Evolutionary conservation across 2,113 vertebrate species (phyloP).

Genomic region (Corythornis vintsioides): DNA sequence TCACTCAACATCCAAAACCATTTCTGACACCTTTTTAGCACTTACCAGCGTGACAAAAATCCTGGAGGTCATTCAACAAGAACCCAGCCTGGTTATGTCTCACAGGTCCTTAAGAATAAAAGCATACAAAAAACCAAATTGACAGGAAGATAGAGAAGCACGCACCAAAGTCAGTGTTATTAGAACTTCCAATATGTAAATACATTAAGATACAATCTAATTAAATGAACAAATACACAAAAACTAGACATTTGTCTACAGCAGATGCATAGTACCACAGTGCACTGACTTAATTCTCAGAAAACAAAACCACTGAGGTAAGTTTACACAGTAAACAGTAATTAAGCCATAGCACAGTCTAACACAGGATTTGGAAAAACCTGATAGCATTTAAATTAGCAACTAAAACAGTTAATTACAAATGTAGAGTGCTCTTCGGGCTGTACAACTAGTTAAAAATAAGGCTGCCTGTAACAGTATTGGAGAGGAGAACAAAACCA

Average conservation of each 20-base stretch:
- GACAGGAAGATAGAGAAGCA: background rate
- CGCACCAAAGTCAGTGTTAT: background rate
- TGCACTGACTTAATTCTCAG: background rate
- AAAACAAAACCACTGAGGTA: background rate
- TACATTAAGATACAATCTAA: background rate
- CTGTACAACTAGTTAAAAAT: background rate
- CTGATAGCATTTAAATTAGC: background rate
- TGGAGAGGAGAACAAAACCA: background rate
- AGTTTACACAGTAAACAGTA: constrained; percentile 44
- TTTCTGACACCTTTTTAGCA: background rate
- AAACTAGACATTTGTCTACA: background rate
- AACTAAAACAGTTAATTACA: background rate
- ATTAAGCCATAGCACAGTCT: background rate
- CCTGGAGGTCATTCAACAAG: background rate
- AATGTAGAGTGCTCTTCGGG: background rate
- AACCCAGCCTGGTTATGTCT: background rate
- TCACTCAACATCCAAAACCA: background rate
- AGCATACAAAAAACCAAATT: background rate
- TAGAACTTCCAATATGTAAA: background rate
- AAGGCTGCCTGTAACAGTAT: background rate
- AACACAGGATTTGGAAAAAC: background rate
- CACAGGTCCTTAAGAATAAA: background rate
- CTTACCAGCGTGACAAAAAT: background rate
- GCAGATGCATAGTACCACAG: background rate
- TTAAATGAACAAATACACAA: background rate